Percentiles rank a stretch among this genome's conserved stretches.
Evolutionary conservation across 2,797 vertebrate species (phyloP).

Genomic region (Benthosema pterotum): DNA sequence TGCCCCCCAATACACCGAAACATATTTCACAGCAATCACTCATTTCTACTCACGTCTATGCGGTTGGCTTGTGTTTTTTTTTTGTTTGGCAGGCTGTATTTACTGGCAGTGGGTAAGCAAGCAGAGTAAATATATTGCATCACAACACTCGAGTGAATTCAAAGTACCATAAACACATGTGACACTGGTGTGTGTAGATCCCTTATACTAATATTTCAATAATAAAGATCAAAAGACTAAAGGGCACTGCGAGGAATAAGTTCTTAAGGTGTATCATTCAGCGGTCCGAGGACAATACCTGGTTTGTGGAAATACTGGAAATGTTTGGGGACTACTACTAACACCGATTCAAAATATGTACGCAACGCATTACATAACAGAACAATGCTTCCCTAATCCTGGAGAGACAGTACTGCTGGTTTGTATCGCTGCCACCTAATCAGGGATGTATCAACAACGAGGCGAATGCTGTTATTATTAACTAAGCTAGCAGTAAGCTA

Average conservation of each 20-base stretch:
- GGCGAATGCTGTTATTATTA: too few relatives aligned
- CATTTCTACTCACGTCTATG: constrained; percentile 13
- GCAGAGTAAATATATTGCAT: constrained; percentile 36
- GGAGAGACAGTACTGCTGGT: too few relatives aligned
- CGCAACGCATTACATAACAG: too few relatives aligned
- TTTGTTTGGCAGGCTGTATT: constrained; percentile 44
- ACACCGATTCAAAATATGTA: neutral
- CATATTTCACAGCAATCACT: neutral
- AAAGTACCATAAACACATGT: constrained; percentile 37
- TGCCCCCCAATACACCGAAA: neutral
- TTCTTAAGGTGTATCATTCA: constrained; percentile 19
- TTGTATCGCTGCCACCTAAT: too few relatives aligned
- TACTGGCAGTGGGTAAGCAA: constrained; percentile 48
- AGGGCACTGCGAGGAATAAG: constrained; percentile 30
- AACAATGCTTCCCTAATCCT: too few relatives aligned
- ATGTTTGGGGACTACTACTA: neutral
- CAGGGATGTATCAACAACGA: too few relatives aligned
- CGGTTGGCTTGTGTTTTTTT: constrained; percentile 29
- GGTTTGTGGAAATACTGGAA: constrained; percentile 6
- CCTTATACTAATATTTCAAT: constrained; percentile 23
- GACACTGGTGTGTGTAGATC: constrained; percentile 18
- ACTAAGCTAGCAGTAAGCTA: too few relatives aligned
- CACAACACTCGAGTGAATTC: constrained; percentile 17
- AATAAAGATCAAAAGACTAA: constrained; percentile 50
- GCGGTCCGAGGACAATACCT: neutral